phyloP scores from a whole-genome alignment of 2,113 vertebrate species.

The Cygnus buccinator region DNA sequence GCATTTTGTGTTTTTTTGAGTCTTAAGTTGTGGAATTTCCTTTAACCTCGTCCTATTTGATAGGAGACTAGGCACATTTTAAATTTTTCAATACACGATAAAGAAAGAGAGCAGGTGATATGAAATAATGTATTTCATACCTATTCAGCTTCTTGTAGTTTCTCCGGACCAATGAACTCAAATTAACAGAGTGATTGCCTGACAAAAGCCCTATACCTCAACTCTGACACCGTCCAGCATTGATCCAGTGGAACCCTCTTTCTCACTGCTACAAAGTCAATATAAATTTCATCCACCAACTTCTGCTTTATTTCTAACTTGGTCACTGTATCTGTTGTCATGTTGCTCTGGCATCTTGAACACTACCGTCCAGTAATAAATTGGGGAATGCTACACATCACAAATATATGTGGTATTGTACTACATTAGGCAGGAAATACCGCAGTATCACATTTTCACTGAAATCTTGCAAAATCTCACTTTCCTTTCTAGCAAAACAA shows the following conservation, averaged over 20 bases:
- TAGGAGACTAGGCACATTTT: not conserved
- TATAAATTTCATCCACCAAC: not conserved
- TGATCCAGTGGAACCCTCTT: constrained; percentile 8
- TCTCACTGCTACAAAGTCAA: constrained; percentile 26
- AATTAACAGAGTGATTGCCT: constrained; percentile 8
- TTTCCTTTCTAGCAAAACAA: constrained; percentile 11
- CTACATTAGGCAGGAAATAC: not conserved
- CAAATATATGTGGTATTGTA: not conserved
- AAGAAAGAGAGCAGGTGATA: not conserved
- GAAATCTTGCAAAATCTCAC: not conserved
- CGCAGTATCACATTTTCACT: not conserved
- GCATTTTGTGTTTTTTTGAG: not conserved
- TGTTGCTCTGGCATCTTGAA: not conserved
- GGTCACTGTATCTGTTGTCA: not conserved
- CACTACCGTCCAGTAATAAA: not conserved
- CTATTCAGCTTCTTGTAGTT: constrained; percentile 14
- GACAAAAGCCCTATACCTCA: constrained; percentile 10
- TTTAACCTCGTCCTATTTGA: not conserved
- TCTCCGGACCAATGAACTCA: constrained; percentile 24
- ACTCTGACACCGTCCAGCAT: not conserved
- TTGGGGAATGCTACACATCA: not conserved
- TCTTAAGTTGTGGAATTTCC: not conserved
- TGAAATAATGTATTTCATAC: not conserved
- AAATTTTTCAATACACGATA: not conserved
- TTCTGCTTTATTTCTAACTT: constrained; percentile 39